Conservation (phyloP, 2,888 invertebrate genomes). For the Brachylomia viminalis region DNA sequence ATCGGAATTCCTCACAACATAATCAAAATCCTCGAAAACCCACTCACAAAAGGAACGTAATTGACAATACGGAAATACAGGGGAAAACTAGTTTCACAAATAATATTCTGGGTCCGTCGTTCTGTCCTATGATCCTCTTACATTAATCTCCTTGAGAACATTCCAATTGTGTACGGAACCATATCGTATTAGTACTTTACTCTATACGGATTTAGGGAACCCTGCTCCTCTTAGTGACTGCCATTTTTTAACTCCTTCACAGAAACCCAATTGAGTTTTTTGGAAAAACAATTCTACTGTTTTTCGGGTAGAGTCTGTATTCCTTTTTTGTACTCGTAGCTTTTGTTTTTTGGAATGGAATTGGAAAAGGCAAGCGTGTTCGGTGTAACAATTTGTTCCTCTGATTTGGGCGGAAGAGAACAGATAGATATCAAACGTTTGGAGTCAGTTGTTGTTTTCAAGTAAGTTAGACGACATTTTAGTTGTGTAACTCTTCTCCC, state of each 20-base stretch:
- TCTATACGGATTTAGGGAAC: conserved; percentile 55
- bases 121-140: conserved; percentile 70
- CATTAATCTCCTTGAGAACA: conserved; percentile 71
- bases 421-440: conserved; percentile 44
- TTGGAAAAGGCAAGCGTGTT: conserved; percentile 38
- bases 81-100: conserved; percentile 67
- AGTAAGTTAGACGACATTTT: conserved; percentile 38
- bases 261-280: conserved; percentile 47
- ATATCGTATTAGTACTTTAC: conserved; percentile 54
- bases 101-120: conserved; percentile 57
- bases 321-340: conserved; percentile 32
- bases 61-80: conserved; percentile 50
- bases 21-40: conserved; percentile 38
- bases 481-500: conserved; percentile 30
- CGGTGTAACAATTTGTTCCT: conserved; percentile 31
- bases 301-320: conserved; percentile 40
- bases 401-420: conserved; percentile 21
- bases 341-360: conserved; percentile 42
- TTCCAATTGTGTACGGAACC: conserved; percentile 56
- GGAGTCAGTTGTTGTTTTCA: conserved; percentile 40
- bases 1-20: conserved; percentile 26
- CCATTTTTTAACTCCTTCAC: conserved; percentile 55
- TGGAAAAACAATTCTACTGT: conserved; percentile 49
- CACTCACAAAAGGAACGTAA: conserved; percentile 55
- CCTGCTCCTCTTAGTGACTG: conserved; percentile 57